Conservation (phyloP, 2,888 invertebrate genomes). For the Troglohyphantes excavatus region DNA sequence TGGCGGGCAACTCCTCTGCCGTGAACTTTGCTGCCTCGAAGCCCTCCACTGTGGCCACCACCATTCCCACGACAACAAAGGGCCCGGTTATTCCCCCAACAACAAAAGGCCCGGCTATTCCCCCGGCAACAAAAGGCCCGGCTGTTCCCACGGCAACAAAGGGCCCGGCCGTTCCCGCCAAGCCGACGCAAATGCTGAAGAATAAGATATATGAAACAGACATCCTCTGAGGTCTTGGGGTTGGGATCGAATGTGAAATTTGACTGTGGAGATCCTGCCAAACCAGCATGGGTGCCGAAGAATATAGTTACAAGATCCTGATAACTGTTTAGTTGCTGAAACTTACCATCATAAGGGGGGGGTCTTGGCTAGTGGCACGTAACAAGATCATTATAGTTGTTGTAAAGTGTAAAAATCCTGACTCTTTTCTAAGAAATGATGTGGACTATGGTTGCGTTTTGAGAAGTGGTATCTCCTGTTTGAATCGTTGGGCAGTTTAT, state of each 20-base stretch:
- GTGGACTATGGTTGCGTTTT: conserved; percentile 35
- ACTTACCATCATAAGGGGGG: not conserved
- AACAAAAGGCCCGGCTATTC: conserved; percentile 53
- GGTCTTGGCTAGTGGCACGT: too few relatives aligned
- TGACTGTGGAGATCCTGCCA: too few relatives aligned
- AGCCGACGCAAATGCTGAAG: conserved; percentile 67
- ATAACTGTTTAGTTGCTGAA: too few relatives aligned
- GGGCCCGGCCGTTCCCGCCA: conserved; percentile 62
- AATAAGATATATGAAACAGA: conserved; percentile 90
- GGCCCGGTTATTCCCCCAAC: conserved; percentile 57
- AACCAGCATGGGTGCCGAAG: too few relatives aligned
- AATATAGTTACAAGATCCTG: too few relatives aligned
- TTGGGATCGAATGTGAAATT: too few relatives aligned
- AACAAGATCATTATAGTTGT: not conserved
- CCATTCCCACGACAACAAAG: conserved; percentile 17
- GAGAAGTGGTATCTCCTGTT: conserved; percentile 52
- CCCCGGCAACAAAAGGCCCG: conserved; percentile 44
- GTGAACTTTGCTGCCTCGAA: conserved; percentile 54
- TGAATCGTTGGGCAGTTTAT: conserved; percentile 69
- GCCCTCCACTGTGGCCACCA: conserved; percentile 23
- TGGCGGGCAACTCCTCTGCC: conserved; percentile 83
- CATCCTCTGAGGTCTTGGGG: conserved; percentile 87
- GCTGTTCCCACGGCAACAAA: conserved; percentile 48
- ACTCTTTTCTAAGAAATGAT: conserved; percentile 51
- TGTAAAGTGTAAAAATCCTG: not conserved